Evolutionary conservation across 2,888 invertebrate species (phyloP).

Genomic region (Philhelius pedissequus): DNA sequence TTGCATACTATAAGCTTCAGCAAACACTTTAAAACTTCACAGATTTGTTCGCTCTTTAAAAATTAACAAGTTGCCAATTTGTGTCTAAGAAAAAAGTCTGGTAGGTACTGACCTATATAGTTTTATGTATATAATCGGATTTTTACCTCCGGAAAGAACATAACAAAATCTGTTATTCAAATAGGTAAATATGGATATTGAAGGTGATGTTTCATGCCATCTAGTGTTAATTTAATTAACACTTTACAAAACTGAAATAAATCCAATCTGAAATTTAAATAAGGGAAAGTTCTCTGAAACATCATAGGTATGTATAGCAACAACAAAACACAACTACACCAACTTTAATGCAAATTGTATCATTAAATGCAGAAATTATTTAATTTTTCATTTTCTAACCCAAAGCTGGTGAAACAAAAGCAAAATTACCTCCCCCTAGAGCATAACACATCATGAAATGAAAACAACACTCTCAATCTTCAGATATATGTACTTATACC

Average conservation of each 20-base stretch:
- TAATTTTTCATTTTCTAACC: slow-evolving; percentile 46
- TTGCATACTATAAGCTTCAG: too few species aligned
- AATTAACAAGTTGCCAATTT: too few species aligned
- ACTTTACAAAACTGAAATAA: not conserved
- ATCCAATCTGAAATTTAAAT: slow-evolving; percentile 16
- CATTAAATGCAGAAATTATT: slow-evolving; percentile 61
- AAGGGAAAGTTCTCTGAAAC: slow-evolving; percentile 44
- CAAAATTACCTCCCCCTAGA: slow-evolving; percentile 12
- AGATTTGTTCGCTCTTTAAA: too few species aligned
- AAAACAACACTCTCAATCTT: not conserved
- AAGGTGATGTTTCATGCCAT: not conserved
- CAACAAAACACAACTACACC: not conserved
- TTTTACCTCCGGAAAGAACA: too few species aligned
- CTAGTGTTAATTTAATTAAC: not conserved
- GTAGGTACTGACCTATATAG: too few species aligned
- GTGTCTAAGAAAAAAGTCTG: too few species aligned
- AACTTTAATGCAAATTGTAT: slow-evolving; percentile 57
- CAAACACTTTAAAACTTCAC: too few species aligned
- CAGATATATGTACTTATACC: not conserved
- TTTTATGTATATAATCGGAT: too few species aligned
- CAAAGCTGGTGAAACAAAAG: slow-evolving; percentile 9
- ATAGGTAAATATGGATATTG: too few species aligned
- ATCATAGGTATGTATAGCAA: not conserved
- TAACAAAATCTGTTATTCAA: too few species aligned
- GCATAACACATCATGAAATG: slow-evolving; percentile 7